Evolutionary conservation across 2,888 invertebrate genomes (phyloP).

Genomic region (Archaeoteleia sp.): DNA sequence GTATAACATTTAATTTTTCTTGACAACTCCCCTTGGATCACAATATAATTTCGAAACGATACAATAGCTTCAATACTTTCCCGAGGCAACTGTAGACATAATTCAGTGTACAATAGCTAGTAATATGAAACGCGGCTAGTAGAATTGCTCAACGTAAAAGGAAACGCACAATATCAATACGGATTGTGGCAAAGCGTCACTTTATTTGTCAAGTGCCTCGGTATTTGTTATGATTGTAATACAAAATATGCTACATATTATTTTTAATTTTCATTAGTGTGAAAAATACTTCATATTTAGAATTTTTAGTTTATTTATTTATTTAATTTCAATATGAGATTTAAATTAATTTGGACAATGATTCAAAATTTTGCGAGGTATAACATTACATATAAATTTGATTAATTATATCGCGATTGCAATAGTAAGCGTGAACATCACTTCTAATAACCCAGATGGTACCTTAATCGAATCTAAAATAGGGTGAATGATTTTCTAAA

Average conservation of each 20-base stretch:
- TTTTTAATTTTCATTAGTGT: too few species aligned
- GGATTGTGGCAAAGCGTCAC: not conserved
- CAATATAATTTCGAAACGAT: not conserved
- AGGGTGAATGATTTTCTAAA: too few species aligned
- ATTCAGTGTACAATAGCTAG: slow-evolving; percentile 15
- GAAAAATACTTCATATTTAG: too few species aligned
- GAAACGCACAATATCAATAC: slow-evolving; percentile 9
- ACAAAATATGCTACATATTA: not conserved
- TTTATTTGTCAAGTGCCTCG: not conserved
- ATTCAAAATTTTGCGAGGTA: too few species aligned
- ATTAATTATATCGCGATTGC: too few species aligned
- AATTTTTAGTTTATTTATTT: too few species aligned
- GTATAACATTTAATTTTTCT: slow-evolving; percentile 8
- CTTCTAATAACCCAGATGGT: too few species aligned
- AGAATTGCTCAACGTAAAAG: slow-evolving; percentile 16
- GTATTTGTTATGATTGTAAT: not conserved
- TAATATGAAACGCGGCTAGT: slow-evolving; percentile 13
- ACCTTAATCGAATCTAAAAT: too few species aligned
- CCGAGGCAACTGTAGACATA: slow-evolving; percentile 12
- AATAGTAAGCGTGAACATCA: too few species aligned
- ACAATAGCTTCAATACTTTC: slow-evolving; percentile 4
- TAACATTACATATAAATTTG: too few species aligned
- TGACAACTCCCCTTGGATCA: slow-evolving; percentile 9
- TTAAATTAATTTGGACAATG: too few species aligned
- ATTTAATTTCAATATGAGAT: too few species aligned